Evolutionary conservation across 1,140 invertebrate genomes (phyloP).

Genomic region (Charaxes varanes): DNA sequence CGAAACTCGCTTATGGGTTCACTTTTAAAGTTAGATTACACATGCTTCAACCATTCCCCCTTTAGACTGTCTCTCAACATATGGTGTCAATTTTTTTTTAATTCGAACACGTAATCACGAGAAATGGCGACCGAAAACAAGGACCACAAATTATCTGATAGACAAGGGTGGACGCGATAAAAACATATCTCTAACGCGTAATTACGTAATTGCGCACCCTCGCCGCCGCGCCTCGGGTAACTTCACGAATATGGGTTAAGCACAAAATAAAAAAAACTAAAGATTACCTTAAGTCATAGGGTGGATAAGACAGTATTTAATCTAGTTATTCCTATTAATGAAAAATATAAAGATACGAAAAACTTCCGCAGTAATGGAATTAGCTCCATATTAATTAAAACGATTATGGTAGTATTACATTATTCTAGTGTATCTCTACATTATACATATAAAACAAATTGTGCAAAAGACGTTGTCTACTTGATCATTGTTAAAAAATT

Average conservation of each 20-base stretch:
- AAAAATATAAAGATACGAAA: too few species aligned
- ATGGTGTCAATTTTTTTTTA: slow-evolving; percentile 32
- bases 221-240: slow-evolving; percentile 50
- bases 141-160: slow-evolving; percentile 65
- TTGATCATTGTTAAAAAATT: too few species aligned
- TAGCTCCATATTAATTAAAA: too few species aligned
- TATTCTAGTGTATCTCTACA: too few species aligned
- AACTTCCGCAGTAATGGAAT: too few species aligned
- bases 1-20: too few species aligned
- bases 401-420: too few species aligned
- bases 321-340: too few species aligned
- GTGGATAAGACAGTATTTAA: slow-evolving; percentile 32
- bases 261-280: slow-evolving; percentile 41
- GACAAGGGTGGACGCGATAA: slow-evolving; percentile 72
- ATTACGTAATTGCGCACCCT: slow-evolving; percentile 69
- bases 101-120: slow-evolving; percentile 30
- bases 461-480: too few species aligned
- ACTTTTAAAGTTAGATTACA: too few species aligned
- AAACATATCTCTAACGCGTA: slow-evolving; percentile 72
- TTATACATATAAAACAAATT: too few species aligned
- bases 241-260: slow-evolving; percentile 63
- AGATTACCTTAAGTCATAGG: slow-evolving; percentile 5
- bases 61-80: slow-evolving; percentile 20
- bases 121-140: slow-evolving; percentile 60
- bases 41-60: too few species aligned